Conservation (phyloP, 2,797 vertebrate genomes). For the Malacoctenus gilli region DNA sequence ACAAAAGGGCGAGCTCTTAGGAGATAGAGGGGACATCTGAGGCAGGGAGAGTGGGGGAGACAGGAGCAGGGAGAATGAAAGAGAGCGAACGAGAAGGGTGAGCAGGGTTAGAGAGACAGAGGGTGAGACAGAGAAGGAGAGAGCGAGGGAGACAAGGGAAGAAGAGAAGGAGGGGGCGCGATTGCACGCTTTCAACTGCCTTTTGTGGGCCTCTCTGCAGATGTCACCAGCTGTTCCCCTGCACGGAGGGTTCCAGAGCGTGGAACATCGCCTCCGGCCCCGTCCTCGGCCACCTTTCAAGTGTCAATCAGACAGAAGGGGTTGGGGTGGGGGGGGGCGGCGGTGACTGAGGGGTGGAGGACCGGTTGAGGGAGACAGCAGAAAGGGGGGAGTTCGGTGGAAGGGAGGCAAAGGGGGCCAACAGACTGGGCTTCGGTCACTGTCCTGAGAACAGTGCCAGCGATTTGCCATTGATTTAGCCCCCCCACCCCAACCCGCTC, state of each 20-base stretch:
- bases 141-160: slow-evolving; percentile 74
- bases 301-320: slow-evolving; percentile 98
- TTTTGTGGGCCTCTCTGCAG: slow-evolving; percentile 99
- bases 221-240: slow-evolving; percentile 99
- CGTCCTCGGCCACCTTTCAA: slow-evolving; percentile 98
- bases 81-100: slow-evolving; percentile 47
- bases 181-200: slow-evolving; percentile 97
- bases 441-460: slow-evolving; percentile 99
- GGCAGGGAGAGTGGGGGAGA: slow-evolving; percentile 57
- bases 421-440: slow-evolving; percentile 92
- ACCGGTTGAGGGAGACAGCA: slow-evolving; percentile 76
- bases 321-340: slow-evolving; percentile 60
- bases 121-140: slow-evolving; percentile 61
- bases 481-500: slow-evolving; percentile 71
- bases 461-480: slow-evolving; percentile 98
- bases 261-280: slow-evolving; percentile 98
- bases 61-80: slow-evolving; percentile 52
- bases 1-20: slow-evolving; percentile 73
- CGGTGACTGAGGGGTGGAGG: slow-evolving; percentile 58
- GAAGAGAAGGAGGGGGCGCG: slow-evolving; percentile 86
- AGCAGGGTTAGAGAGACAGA: slow-evolving; percentile 58
- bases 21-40: slow-evolving; percentile 77
- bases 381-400: slow-evolving; percentile 72
- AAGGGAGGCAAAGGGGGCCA: slow-evolving; percentile 64
- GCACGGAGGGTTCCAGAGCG: slow-evolving; percentile 95